A percentile compares a stretch with the other conserved stretches of the same genome.
Evolutionary conservation across 2,888 invertebrate genomes (phyloP).

Genomic region (Liodrosophila aerea): DNA sequence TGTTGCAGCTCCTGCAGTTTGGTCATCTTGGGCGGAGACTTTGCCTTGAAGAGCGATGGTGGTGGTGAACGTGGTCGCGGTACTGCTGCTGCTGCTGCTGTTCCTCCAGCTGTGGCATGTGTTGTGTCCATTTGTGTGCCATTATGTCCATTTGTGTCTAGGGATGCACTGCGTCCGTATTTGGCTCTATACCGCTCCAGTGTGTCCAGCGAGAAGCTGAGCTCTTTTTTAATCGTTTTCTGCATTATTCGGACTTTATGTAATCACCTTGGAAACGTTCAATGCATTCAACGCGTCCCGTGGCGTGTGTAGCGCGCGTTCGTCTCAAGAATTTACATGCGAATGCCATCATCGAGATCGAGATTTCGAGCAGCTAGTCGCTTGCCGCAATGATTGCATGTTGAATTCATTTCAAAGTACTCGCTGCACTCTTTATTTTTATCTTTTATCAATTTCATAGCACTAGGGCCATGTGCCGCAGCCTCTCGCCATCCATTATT

Average conservation of each 20-base stretch:
- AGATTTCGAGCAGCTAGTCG: conserved; percentile 4
- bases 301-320: conserved; percentile 49
- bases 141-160: conserved; percentile 56
- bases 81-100: not conserved
- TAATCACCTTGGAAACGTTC: conserved; percentile 69
- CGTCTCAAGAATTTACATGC: conserved; percentile 68
- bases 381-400: conserved; percentile 18
- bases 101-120: conserved; percentile 12
- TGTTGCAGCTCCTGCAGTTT: conserved; percentile 66
- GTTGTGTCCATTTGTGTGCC: conserved; percentile 19
- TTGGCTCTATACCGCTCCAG: conserved; percentile 67
- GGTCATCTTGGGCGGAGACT: conserved; percentile 61
- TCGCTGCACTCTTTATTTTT: conserved; percentile 72
- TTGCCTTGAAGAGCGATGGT: conserved; percentile 45
- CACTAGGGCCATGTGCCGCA: conserved; percentile 29
- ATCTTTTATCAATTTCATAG: conserved; percentile 73
- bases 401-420: conserved; percentile 30
- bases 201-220: conserved; percentile 69
- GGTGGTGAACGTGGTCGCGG: conserved; percentile 37
- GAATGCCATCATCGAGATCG: conserved; percentile 59
- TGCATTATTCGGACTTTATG: conserved; percentile 71
- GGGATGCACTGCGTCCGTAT: conserved; percentile 65
- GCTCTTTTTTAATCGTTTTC: conserved; percentile 64
- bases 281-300: conserved; percentile 22
- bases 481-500: conserved; percentile 36